A percentile compares a stretch with the other conserved stretches of the same genome.
Conservation (phyloP, 1,140 invertebrate species). For the Nebria ingens region DNA sequence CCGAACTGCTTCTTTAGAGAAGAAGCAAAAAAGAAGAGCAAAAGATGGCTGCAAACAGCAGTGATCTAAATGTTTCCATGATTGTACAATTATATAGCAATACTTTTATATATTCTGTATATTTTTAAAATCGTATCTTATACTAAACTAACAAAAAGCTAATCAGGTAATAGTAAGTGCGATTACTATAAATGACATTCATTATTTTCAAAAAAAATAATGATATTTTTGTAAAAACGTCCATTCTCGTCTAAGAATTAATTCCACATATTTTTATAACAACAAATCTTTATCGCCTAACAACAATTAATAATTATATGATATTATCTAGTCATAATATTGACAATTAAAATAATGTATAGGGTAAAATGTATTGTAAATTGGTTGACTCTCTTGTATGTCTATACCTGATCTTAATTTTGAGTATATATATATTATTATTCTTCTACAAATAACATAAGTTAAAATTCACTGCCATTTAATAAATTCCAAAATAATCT, state of each 20-base stretch:
- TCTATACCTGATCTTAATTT: no score
- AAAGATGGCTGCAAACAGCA: slow-evolving; percentile 34
- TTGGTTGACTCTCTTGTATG: no score
- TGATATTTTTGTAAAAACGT: background rate
- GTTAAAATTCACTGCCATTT: background rate
- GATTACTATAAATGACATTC: background rate
- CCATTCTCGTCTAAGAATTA: no score
- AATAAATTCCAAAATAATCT: background rate
- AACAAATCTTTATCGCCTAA: no score
- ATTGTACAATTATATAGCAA: background rate
- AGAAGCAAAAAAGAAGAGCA: slow-evolving; percentile 37
- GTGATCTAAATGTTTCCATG: background rate
- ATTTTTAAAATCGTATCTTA: background rate
- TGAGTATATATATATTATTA: no score
- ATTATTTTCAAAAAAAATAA: background rate
- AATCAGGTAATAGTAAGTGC: slow-evolving; percentile 6
- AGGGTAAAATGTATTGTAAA: no score
- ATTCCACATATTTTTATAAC: no score
- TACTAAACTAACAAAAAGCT: background rate
- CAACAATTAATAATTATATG: no score
- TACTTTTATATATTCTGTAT: background rate
- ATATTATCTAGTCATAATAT: no score
- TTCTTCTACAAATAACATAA: background rate
- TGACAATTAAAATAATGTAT: no score
- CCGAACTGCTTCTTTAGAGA: slow-evolving; percentile 44